phyloP scores from a whole-genome alignment of 1,140 invertebrate species.

The Chelonus insularis region DNA sequence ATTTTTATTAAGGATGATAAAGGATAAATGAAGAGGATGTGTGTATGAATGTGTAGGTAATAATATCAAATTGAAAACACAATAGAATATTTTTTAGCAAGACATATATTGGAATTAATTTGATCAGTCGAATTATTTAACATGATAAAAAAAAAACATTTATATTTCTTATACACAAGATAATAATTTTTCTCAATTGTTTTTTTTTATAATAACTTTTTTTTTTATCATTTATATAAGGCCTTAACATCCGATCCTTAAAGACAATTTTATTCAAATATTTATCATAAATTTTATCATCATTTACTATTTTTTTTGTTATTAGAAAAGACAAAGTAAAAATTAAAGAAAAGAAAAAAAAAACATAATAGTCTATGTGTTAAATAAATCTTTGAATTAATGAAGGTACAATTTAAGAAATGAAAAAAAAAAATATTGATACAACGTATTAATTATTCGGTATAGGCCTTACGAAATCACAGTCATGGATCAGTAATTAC shows the following conservation, averaged over 20 bases:
- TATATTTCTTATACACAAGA: neutral
- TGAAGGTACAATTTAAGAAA: too few species aligned
- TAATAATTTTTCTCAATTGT: neutral
- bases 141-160: neutral
- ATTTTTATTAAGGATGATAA: too few species aligned
- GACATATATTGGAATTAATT: neutral
- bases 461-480: slow-evolving; percentile 33
- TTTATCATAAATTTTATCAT: too few species aligned
- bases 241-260: neutral
- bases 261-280: neutral
- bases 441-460: neutral
- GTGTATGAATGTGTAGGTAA: neutral
- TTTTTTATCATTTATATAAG: neutral
- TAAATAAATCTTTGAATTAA: too few species aligned
- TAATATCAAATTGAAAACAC: neutral
- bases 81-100: neutral
- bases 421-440: too few species aligned
- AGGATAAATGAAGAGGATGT: too few species aligned
- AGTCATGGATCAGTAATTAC: slow-evolving; percentile 28
- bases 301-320: too few species aligned
- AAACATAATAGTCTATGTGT: too few species aligned
- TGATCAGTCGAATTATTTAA: neutral
- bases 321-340: too few species aligned
- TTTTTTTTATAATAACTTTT: neutral
- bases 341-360: too few species aligned